A percentile compares a stretch with the other conserved stretches of the same genome.
Evolutionary conservation across 2,113 vertebrate species (phyloP).

Genomic region (Laterallus jamaicensis): DNA sequence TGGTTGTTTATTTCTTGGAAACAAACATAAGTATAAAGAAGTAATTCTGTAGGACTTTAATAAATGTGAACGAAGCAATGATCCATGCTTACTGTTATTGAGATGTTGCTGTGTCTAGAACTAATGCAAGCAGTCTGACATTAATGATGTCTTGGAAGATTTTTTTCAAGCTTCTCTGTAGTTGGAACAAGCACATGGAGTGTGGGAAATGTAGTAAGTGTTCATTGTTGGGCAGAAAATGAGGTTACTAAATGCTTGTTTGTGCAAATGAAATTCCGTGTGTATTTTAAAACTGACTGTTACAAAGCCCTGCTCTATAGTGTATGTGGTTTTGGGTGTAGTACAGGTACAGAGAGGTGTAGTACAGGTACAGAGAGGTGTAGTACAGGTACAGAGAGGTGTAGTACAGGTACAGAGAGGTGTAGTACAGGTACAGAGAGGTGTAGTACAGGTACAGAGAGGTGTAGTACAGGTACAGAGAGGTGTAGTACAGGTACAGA

Average conservation of each 20-base stretch:
- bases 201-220: neutral
- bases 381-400: too few relatives aligned
- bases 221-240: neutral
- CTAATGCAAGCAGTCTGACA: neutral
- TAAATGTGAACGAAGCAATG: slow-evolving; percentile 13
- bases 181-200: neutral
- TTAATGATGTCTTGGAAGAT: neutral
- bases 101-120: neutral
- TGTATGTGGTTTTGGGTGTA: neutral
- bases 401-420: too few relatives aligned
- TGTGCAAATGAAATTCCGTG: neutral
- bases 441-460: too few relatives aligned
- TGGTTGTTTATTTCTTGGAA: neutral
- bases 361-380: neutral
- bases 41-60: neutral
- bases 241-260: neutral
- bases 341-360: neutral
- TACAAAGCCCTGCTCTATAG: neutral
- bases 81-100: neutral
- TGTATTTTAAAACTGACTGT: neutral
- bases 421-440: too few relatives aligned
- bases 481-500: too few relatives aligned
- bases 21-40: neutral
- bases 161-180: neutral
- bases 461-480: too few relatives aligned